These are phyloP conservation scores for Climacteris rufus DNA, from an alignment of 2,113 vertebrate genomes.

Conservation along the genomic window DNA sequence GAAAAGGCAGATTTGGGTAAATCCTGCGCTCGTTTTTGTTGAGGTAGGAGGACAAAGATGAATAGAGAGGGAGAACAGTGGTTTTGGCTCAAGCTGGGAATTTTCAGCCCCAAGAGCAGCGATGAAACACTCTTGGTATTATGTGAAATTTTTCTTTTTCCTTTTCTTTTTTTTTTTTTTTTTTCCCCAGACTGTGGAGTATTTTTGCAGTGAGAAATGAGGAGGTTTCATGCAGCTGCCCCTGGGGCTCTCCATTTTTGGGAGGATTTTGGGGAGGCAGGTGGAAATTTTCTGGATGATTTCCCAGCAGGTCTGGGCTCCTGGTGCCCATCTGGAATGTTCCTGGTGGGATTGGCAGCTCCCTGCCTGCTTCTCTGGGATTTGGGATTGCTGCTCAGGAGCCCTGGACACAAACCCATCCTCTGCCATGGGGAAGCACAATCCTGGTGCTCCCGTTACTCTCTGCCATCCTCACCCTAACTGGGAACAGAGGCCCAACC, in stretches of 20 bases:
- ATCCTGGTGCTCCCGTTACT: neutral
- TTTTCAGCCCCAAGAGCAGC: neutral
- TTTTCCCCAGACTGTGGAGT: fast-evolving
- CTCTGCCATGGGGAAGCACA: neutral
- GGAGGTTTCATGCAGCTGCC: neutral
- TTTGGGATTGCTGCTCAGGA: fast-evolving
- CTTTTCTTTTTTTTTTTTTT: neutral
- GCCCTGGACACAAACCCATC: neutral
- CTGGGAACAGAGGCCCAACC: neutral
- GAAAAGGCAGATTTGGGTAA: neutral
- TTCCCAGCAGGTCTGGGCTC: neutral
- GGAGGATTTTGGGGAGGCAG: neutral
- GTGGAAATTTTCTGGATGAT: neutral
- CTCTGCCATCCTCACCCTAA: neutral
- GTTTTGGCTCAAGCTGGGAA: neutral
- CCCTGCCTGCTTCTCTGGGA: neutral
- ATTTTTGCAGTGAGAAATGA: neutral
- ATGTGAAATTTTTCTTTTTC: fast-evolving
- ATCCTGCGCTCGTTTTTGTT: neutral
- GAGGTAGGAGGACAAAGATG: conserved; percentile 32
- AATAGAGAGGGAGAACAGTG: neutral
- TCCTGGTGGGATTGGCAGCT: neutral
- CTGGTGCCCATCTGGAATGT: neutral
- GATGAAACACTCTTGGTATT: neutral
- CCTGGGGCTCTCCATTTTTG: neutral